Base-by-base conservation (phyloP, 2,888 invertebrate species). In the Norana najaformis region DNA sequence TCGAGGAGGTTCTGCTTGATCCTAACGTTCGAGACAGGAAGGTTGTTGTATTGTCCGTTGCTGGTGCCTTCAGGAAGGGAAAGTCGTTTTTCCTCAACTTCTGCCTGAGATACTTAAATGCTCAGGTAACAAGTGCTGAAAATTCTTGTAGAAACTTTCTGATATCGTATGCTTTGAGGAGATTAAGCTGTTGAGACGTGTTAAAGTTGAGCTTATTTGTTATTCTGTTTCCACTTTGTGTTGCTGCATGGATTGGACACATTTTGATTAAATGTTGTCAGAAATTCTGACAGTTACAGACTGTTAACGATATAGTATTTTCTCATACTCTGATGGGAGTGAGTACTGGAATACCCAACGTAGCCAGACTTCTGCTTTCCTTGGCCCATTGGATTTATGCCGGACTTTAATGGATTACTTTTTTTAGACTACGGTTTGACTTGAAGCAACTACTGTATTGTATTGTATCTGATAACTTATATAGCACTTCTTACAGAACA, bases 41-140 rank as follows among this genome's bases (percentile, higher is more conserved):
- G 96, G 89, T 96, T 97, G 92, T 98, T 90, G 97, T 99, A 82
- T 96, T 99, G 91, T 98, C 98, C 20, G 98, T 99, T 88, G 99
- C 99, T n/a, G 99, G 99, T 90, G 98, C 98, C 90, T 99, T 99
- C 95, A 96, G 99, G 90, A 99, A 99, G 95, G 99, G 99, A 92
- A 99, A 99, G 96, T 98, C 98, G 91, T 99, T 99, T 95, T 96
- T 99, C 92, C 96, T 99, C 88, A 98, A 99, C 95, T 99, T 99
- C 96, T 98, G 99, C 95, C 96, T 99, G 88, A 96, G 99, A 93
- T 99, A 98, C 95, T 96, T 99, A 96, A 97, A 97, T 95, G 96
- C 97, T 93, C 96, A 97, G 96, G 98, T 95, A 37, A 37, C 23
- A 85, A 85, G 1, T 35, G 69, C 30, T 69, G 69, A 30, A n/a